These are phyloP conservation scores for Cephalophus harveyi DNA, from an alignment of 2,113 vertebrate genomes.

Conservation along the genomic window DNA sequence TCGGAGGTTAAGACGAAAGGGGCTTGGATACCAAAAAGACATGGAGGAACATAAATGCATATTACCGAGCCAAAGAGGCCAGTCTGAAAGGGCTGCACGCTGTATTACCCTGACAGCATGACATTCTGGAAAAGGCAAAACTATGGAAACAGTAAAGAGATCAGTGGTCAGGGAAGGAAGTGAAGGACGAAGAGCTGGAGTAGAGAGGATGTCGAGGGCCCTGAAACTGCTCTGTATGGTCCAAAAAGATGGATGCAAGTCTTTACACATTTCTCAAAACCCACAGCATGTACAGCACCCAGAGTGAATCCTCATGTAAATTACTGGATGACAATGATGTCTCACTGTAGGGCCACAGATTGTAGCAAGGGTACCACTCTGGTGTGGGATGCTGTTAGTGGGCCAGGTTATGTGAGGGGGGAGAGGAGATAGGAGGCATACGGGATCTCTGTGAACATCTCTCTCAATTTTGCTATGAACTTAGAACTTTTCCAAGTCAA, in stretches of 20 bases:
- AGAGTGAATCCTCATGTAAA: background rate
- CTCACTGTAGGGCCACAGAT: accelerated
- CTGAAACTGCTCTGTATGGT: accelerated
- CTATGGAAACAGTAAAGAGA: background rate
- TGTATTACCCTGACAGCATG: background rate
- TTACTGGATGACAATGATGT: accelerated
- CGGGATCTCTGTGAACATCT: background rate
- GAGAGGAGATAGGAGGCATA: accelerated
- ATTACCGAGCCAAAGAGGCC: no score
- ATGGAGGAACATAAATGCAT: background rate
- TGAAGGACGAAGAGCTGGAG: background rate
- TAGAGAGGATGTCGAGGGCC: background rate
- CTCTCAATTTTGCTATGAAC: background rate
- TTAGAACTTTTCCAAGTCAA: background rate
- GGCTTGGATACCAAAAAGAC: background rate
- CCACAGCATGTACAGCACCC: background rate
- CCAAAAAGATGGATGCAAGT: background rate
- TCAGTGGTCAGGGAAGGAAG: background rate
- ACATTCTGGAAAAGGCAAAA: background rate
- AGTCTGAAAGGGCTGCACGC: accelerated
- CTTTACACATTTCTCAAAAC: accelerated
- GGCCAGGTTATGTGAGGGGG: accelerated
- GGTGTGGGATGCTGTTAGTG: background rate
- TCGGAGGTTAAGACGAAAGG: background rate
- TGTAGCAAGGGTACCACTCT: accelerated